phyloP scores from a whole-genome alignment of 1,140 invertebrate species.

The Aethina tumida region DNA sequence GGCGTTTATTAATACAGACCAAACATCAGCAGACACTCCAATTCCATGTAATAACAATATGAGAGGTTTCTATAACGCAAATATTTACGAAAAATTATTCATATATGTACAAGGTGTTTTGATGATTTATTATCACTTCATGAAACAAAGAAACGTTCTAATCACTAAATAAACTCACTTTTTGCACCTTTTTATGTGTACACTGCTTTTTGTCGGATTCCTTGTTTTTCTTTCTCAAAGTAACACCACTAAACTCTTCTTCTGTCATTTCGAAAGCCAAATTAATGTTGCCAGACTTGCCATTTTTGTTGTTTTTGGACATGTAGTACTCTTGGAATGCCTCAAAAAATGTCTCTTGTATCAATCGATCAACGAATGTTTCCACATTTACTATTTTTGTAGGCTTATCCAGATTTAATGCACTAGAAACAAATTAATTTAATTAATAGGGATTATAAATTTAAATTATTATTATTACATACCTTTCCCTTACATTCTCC shows the following conservation, averaged over 20 bases:
- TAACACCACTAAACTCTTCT: slow-evolving; percentile 19
- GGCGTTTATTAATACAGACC: slow-evolving; percentile 51
- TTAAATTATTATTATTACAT: slow-evolving; percentile 1
- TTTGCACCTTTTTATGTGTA: slow-evolving; percentile 14
- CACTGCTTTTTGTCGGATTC: slow-evolving; percentile 11
- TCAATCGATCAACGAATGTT: slow-evolving; percentile 29
- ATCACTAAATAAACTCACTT: slow-evolving; percentile 2
- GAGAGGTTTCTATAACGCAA: slow-evolving; percentile 39
- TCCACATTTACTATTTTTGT: slow-evolving; percentile 26
- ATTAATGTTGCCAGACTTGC: slow-evolving; percentile 19
- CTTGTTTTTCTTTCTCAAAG: slow-evolving; percentile 14
- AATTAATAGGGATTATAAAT: not conserved
- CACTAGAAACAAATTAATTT: slow-evolving; percentile 2
- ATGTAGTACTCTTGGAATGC: slow-evolving; percentile 29
- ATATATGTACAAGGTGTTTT: not conserved
- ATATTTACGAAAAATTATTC: not conserved
- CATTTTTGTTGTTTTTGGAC: slow-evolving; percentile 12
- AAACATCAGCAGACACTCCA: slow-evolving; percentile 59
- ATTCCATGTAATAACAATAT: slow-evolving; percentile 66
- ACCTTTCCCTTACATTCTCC: slow-evolving; percentile 1
- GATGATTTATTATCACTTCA: not conserved
- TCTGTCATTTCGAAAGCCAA: slow-evolving; percentile 22
- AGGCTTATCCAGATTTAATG: slow-evolving; percentile 12
- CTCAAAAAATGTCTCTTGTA: slow-evolving; percentile 31
- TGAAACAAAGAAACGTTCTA: slow-evolving; percentile 3